Percentiles rank a stretch among this genome's conserved stretches.
phyloP scores from a whole-genome alignment of 2,888 invertebrate species.

The Bhutanitis thaidina region DNA sequence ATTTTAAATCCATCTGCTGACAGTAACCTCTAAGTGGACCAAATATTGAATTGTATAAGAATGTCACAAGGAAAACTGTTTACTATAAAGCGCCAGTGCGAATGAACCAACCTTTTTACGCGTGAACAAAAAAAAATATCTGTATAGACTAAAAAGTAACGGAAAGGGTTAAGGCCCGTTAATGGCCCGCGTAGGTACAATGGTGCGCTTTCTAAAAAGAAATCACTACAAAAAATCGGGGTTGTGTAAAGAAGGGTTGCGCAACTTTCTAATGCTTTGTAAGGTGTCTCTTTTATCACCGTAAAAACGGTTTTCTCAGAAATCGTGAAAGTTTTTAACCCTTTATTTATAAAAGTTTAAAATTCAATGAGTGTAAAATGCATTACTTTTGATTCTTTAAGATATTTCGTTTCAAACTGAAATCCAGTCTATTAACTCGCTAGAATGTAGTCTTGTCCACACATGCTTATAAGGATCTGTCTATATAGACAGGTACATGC shows the following conservation, averaged over 20 bases:
- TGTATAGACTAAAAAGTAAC: slow-evolving; percentile 61
- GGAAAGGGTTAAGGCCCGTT: slow-evolving; percentile 68
- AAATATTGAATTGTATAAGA: slow-evolving; percentile 41
- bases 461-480: slow-evolving; percentile 23
- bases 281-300: slow-evolving; percentile 56
- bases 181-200: slow-evolving; percentile 60
- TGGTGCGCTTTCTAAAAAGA: slow-evolving; percentile 60
- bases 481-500: slow-evolving; percentile 56
- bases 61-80: slow-evolving; percentile 24
- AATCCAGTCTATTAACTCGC: slow-evolving; percentile 1
- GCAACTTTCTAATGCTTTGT: slow-evolving; percentile 78
- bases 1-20: slow-evolving; percentile 73
- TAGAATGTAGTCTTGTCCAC: slow-evolving; percentile 30
- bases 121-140: slow-evolving; percentile 46
- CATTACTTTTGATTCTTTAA: slow-evolving; percentile 2
- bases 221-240: slow-evolving; percentile 58
- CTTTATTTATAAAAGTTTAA: slow-evolving; percentile 29
- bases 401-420: neutral
- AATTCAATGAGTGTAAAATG: neutral
- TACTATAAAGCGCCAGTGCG: slow-evolving; percentile 22
- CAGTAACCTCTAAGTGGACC: slow-evolving; percentile 57
- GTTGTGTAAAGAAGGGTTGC: slow-evolving; percentile 73
- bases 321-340: slow-evolving; percentile 65
- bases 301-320: slow-evolving; percentile 56
- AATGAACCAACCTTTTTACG: slow-evolving; percentile 30